Evolutionary conservation across 2,888 invertebrate species (phyloP), one percentile per base, ranked within the genome.

Genomic region (Cheilosia variabilis): DNA sequence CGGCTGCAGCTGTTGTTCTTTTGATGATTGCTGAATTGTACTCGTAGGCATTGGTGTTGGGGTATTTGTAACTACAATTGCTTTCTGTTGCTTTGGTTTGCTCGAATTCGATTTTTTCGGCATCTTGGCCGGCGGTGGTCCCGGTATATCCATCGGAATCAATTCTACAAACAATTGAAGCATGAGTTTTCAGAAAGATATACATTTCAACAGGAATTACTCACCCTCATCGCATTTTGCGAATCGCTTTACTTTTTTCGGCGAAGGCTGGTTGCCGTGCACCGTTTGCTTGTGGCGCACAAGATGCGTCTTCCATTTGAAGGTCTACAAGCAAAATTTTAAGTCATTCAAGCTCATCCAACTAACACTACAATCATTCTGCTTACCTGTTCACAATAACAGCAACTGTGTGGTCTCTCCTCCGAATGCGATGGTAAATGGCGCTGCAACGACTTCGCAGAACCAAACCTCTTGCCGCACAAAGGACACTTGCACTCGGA

Each of bases 351-450:
- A 27, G 5, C 15, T n/a, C 19, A 53, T 13, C 27, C 4, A 24
- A 2, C 5, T 27, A 31, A 10, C n/a, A n/a, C 41, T 6, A 0
- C n/a, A 19, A 4, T 4, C 19, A 53, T 37, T 10, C 4, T 27
- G 41, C 53, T 50, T 87, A 92, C 91, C 90, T 92, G 91, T 88
- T 91, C 90, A 89, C 92, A 92, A 80, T 91, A 90, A 84, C 90
- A 90, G 87, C 92, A 92, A 76, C 91, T 90, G 68, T 92, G 92
- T 55, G 92, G 92, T 27, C 92, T 88, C 80, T 92, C 92, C 87
- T 92, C 92, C 7, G 92, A 92, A 87, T 92, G 92, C 0, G 92
- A 91, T n/a, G 91, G 91, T 87, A 92, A 88, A 87, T 92, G 92
- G 5, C 92, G 89, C 80, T 92, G 91, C 72, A 92, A 82, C 4